These are phyloP conservation scores for Drosophila bocqueti DNA, from an alignment of 1,140 invertebrate species.

Conservation along the genomic window DNA sequence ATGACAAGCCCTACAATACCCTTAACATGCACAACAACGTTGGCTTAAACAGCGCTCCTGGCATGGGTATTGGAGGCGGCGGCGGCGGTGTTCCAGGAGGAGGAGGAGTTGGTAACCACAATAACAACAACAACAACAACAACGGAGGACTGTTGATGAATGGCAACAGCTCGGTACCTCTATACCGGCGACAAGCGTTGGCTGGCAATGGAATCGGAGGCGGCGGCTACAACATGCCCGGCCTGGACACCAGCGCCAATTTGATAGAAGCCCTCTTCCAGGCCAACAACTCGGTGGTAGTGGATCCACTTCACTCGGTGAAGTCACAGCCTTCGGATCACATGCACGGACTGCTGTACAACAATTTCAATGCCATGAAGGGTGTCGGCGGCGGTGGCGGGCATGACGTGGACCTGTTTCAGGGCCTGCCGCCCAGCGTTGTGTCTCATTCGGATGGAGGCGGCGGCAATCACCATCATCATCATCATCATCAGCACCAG, in stretches of 20 bases:
- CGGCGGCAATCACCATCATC: slow-evolving; percentile 12
- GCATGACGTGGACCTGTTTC: slow-evolving; percentile 76
- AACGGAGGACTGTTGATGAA: slow-evolving; percentile 51
- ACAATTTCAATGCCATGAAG: slow-evolving; percentile 69
- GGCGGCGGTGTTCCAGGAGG: neutral
- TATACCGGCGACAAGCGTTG: slow-evolving; percentile 85
- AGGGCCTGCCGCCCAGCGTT: slow-evolving; percentile 36
- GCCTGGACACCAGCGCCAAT: slow-evolving; percentile 64
- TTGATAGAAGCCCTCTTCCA: slow-evolving; percentile 77
- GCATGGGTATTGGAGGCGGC: slow-evolving; percentile 15
- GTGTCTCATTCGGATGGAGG: slow-evolving; percentile 21
- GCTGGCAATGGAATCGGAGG: slow-evolving; percentile 66
- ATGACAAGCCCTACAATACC: slow-evolving; percentile 64
- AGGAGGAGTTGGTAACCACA: slow-evolving; percentile 12
- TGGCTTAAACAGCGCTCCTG: slow-evolving; percentile 16
- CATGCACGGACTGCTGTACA: slow-evolving; percentile 67
- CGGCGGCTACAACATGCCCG: slow-evolving; percentile 71
- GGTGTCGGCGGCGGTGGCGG: slow-evolving; percentile 44
- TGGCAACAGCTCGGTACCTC: slow-evolving; percentile 83
- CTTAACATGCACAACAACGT: slow-evolving; percentile 60
- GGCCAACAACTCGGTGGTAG: slow-evolving; percentile 61
- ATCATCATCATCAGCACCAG: slow-evolving; percentile 37
- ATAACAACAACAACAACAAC: slow-evolving; percentile 36
- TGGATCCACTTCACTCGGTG: slow-evolving; percentile 47
- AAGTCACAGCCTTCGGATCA: slow-evolving; percentile 62